These are phyloP conservation scores for Polyommatus iphigenia DNA, from an alignment of 2,888 invertebrate species.

Conservation along the genomic window DNA sequence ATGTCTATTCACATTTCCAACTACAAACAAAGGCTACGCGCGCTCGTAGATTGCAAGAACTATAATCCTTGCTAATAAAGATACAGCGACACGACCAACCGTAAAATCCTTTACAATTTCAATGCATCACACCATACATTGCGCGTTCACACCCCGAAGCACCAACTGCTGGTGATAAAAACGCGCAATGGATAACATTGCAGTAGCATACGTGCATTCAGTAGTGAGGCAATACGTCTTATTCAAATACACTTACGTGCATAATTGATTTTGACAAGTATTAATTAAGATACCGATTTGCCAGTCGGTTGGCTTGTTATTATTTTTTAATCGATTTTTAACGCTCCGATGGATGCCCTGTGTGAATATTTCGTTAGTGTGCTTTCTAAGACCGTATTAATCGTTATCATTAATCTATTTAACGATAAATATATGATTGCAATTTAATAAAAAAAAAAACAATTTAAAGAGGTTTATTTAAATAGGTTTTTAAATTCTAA, in stretches of 20 bases:
- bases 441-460: not conserved
- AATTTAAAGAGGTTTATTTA: too few relatives aligned
- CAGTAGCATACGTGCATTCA: not conserved
- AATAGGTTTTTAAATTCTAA: too few relatives aligned
- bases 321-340: constrained; percentile 58
- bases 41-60: too few relatives aligned
- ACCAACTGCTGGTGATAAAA: not conserved
- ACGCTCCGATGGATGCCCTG: constrained; percentile 56
- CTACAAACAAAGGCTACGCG: too few relatives aligned
- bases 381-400: constrained; percentile 6
- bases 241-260: constrained; percentile 65
- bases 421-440: not conserved
- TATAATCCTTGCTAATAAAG: constrained; percentile 49
- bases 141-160: not conserved
- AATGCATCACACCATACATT: constrained; percentile 15
- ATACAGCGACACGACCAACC: constrained; percentile 56
- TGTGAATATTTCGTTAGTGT: constrained; percentile 35
- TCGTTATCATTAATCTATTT: not conserved
- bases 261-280: constrained; percentile 71
- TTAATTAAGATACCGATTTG: constrained; percentile 63
- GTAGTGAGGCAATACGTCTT: constrained; percentile 60
- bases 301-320: constrained; percentile 57
- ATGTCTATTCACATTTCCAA: too few relatives aligned
- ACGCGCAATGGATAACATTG: constrained; percentile 33
- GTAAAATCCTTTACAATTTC: constrained; percentile 50